Base-by-base conservation (phyloP, 2,113 vertebrate genomes). In the Falco punctatus region DNA sequence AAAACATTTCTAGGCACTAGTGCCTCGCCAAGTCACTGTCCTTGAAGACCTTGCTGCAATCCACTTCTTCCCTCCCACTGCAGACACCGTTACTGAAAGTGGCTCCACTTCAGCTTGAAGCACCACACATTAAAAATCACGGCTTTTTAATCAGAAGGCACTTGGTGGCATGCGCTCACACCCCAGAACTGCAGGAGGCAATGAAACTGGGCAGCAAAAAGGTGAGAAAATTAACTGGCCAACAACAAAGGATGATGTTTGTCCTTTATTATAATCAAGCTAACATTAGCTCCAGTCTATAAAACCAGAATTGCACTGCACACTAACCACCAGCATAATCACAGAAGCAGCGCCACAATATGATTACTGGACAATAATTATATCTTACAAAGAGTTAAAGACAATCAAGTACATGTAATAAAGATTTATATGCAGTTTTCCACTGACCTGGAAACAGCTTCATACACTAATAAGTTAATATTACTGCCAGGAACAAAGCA, bases 1-100 rank as follows among this genome's bases (percentile, higher is more conserved):
- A 95, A 96, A 97, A 97, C 85, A 88, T 95, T 88, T 94, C 92
- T 96, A 93, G 93, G 67, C 55, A 75, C 67, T 81, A 80, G 67
- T 3, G 22, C 71, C 88, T 54, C 2, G 33, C 94, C 89, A 93
- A 96, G 95, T 87, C 87, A 75, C 94, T 85, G 94, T 97, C 95
- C 97, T 97, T 96, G 92, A 97, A 97, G 92, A 94, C 72, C 70
- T 91, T 86, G 67, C 65, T n/a, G 4, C 73, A 90, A 69, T 52
- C 88, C 65, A 62, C 54, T 69, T 83, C 83, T 92, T 83, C 77
- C 85, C 88, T 85, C 69, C 81, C 74, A 65, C 9, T 18, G 15
- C 79, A 85, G 81, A 66, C 84, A 80, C 61, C 51, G 33, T 8
- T 13, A 44, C 82, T 30, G 28, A 69, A 90, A 97, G 73, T 15